Evolutionary conservation across 2,797 vertebrate species (phyloP).

Genomic region (Malurus leucopterus): DNA sequence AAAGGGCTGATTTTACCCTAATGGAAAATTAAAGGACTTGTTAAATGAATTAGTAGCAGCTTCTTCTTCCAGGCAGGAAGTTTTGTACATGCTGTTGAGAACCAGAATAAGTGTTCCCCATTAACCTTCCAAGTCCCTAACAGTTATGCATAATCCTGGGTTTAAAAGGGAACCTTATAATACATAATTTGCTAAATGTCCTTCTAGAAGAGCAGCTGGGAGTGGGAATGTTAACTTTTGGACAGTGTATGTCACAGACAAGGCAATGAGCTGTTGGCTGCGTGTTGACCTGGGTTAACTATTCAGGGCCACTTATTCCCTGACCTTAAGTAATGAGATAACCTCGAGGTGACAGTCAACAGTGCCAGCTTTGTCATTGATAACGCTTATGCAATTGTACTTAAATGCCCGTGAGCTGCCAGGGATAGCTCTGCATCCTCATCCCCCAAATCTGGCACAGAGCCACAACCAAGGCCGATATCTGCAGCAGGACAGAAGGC

Average conservation of each 20-base stretch:
- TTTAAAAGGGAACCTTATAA: not conserved
- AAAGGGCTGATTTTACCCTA: not conserved
- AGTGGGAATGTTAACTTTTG: not conserved
- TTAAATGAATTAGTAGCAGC: not conserved
- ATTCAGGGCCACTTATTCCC: not conserved
- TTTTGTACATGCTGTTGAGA: not conserved
- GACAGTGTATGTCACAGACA: rapidly evolving
- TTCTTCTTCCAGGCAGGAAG: not conserved
- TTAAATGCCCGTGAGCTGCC: not conserved
- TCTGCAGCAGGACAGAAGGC: not conserved
- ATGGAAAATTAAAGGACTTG: not conserved
- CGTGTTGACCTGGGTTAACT: not conserved
- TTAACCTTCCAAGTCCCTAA: not conserved
- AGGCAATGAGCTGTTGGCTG: not conserved
- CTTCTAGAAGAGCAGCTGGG: not conserved
- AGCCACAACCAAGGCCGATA: rapidly evolving
- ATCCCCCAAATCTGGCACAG: rapidly evolving
- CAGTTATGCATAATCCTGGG: not conserved
- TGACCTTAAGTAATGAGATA: not conserved
- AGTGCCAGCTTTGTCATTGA: not conserved
- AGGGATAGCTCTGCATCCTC: not conserved
- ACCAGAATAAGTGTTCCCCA: not conserved
- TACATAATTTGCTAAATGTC: not conserved
- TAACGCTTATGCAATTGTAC: not conserved
- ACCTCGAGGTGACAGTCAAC: not conserved